Evolutionary conservation across 2,113 vertebrate genomes (phyloP).

Genomic region (Pyrgilauda ruficollis): DNA sequence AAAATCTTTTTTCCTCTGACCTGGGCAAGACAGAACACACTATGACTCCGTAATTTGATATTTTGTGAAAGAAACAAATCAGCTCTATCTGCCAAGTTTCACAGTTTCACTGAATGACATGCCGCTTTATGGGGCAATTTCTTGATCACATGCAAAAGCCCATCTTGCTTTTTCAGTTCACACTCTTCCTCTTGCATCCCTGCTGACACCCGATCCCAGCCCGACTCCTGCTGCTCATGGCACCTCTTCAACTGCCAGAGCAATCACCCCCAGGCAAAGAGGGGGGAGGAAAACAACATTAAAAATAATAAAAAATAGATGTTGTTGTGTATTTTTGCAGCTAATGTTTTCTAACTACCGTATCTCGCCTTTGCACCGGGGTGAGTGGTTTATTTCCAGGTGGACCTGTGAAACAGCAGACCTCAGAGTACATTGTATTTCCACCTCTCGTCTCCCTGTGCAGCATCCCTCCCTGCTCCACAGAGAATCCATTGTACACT

Average conservation of each 20-base stretch:
- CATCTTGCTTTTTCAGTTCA: background rate
- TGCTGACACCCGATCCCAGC: background rate
- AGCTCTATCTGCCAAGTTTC: background rate
- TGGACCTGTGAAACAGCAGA: background rate
- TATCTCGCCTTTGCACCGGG: background rate
- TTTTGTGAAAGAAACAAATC: constrained; percentile 31
- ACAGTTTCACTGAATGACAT: constrained; percentile 21
- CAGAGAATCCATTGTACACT: constrained; percentile 13
- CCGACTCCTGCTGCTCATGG: background rate
- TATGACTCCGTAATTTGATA: background rate
- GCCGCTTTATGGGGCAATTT: constrained; percentile 3
- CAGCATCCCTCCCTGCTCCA: background rate
- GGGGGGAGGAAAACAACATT: background rate
- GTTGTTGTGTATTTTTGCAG: background rate
- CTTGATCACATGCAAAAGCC: background rate
- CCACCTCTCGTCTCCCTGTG: background rate
- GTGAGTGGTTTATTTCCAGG: background rate
- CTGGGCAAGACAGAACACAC: background rate
- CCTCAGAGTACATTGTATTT: background rate
- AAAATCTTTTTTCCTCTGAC: background rate
- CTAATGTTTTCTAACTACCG: background rate
- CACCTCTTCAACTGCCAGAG: background rate
- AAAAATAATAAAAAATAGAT: background rate
- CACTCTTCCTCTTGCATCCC: background rate
- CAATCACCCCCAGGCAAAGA: background rate